Evolutionary conservation across 2,113 vertebrate genomes (phyloP).

Genomic region (Dipodomys merriami): DNA sequence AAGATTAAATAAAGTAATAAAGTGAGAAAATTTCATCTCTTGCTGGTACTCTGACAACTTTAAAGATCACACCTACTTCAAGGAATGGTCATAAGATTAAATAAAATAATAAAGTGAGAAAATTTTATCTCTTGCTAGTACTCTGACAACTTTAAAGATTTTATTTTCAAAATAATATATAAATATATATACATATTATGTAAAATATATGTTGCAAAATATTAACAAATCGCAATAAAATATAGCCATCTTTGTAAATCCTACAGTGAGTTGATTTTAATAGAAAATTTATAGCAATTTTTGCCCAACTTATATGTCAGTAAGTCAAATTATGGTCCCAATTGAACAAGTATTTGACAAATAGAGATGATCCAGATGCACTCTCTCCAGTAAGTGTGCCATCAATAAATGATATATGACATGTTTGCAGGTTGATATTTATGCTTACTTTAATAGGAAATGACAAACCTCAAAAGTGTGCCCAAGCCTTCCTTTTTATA

Average conservation of each 20-base stretch:
- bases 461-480: not conserved
- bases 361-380: not conserved
- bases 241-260: not conserved
- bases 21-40: not conserved
- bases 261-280: not conserved
- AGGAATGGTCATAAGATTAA: not conserved
- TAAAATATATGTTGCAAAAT: not conserved
- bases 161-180: not conserved
- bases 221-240: not conserved
- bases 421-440: not conserved
- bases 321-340: not conserved
- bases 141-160: not conserved
- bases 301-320: not conserved
- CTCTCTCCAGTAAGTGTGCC: not conserved
- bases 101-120: not conserved
- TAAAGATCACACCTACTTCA: not conserved
- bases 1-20: not conserved
- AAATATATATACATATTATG: not conserved
- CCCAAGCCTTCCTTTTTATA: not conserved
- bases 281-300: not conserved
- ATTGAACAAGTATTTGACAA: not conserved
- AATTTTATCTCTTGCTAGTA: not conserved
- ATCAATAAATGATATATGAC: not conserved
- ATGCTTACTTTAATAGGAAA: slow-evolving; percentile 6
- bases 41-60: not conserved